Conservation (phyloP, 2,113 vertebrate species). For the Melanerpes aurifrons region DNA sequence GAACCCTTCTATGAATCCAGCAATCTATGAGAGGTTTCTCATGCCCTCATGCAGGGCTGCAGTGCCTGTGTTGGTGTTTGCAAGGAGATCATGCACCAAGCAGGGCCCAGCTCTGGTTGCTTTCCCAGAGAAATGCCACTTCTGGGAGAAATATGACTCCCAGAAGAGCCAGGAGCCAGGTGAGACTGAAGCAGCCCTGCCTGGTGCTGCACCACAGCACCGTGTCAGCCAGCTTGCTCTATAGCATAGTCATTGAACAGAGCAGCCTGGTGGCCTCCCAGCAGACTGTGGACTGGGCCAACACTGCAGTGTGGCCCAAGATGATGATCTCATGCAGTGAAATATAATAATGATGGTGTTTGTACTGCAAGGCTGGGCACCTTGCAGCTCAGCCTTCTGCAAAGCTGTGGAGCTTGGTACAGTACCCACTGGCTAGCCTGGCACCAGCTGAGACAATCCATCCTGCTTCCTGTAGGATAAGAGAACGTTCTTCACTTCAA, state of each 20-base stretch:
- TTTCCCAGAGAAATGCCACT: background rate
- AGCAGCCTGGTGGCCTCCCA: constrained; percentile 5
- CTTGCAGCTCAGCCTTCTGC: background rate
- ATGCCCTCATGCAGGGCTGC: accelerated
- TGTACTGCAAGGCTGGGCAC: background rate
- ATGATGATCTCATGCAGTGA: constrained; percentile 7
- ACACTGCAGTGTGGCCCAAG: background rate
- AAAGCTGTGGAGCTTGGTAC: background rate
- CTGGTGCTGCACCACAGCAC: accelerated
- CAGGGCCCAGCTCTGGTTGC: background rate
- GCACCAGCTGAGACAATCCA: background rate
- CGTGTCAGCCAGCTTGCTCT: background rate
- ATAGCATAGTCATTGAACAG: background rate
- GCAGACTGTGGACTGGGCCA: background rate
- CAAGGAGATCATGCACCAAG: background rate
- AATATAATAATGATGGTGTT: constrained; percentile 2
- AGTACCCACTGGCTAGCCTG: accelerated
- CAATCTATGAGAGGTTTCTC: background rate
- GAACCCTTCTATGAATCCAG: no score
- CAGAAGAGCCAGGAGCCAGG: background rate
- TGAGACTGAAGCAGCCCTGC: background rate
- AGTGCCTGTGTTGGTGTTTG: background rate
- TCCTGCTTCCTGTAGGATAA: background rate
- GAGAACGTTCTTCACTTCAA: background rate
- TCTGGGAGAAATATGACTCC: background rate